These are phyloP conservation scores for Arvicanthis niloticus DNA, from an alignment of 2,113 vertebrate species.

Conservation along the genomic window DNA sequence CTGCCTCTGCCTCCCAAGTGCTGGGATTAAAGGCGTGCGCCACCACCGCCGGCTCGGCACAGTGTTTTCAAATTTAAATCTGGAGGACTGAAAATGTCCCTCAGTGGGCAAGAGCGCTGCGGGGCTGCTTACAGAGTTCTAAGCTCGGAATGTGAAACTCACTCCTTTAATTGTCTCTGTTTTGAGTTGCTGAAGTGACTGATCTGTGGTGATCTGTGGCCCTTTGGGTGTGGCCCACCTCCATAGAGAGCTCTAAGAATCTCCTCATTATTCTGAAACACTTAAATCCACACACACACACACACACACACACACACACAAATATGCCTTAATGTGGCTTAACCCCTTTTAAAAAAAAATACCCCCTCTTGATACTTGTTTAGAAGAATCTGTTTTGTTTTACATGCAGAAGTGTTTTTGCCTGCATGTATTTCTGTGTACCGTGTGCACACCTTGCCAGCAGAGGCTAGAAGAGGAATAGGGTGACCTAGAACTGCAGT, in stretches of 20 bases:
- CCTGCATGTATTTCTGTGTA: no score
- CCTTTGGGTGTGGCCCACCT: background rate
- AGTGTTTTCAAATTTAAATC: background rate
- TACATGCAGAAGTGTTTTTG: background rate
- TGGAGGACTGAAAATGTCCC: no score
- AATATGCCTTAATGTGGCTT: background rate
- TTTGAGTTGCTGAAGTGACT: background rate
- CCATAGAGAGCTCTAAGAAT: background rate
- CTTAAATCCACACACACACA: constrained; percentile 2
- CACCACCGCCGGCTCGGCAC: no score
- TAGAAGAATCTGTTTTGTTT: background rate
- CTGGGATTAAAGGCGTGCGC: no score
- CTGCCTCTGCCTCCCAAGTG: no score
- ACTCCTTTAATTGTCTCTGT: background rate
- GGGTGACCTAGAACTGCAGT: background rate
- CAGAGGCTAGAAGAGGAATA: no score
- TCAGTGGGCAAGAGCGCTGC: background rate
- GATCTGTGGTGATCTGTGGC: background rate
- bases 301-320: background rate
- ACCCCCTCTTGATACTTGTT: background rate
- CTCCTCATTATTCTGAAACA: background rate
- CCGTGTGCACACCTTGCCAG: background rate
- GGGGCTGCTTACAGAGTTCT: background rate
- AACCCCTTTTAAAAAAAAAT: background rate
- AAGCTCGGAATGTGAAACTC: background rate